A percentile compares a stretch with the other conserved stretches of the same genome.
phyloP scores from a whole-genome alignment of 2,113 vertebrate genomes.

The Mormyrus iriodes region DNA sequence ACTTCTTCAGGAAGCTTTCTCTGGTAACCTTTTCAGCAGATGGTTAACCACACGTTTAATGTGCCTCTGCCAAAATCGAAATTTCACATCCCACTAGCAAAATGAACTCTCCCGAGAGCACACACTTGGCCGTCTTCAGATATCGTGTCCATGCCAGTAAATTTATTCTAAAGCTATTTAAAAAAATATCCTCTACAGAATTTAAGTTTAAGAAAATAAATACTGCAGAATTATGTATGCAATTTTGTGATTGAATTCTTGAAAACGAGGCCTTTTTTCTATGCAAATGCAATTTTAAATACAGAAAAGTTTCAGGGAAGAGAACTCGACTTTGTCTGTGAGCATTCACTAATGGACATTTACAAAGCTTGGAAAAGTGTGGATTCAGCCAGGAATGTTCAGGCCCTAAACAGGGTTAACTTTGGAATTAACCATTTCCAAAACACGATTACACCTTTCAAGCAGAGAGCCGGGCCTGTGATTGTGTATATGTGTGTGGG shows the following conservation, averaged over 20 bases:
- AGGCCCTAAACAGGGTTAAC: neutral
- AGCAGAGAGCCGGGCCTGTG: neutral
- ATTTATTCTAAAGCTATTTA: constrained; percentile 52
- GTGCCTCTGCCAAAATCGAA: constrained; percentile 77
- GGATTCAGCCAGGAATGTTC: neutral
- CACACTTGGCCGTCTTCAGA: constrained; percentile 78
- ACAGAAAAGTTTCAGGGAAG: neutral
- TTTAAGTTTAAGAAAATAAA: constrained; percentile 4
- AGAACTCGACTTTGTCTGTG: neutral
- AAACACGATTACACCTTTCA: neutral
- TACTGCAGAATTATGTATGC: neutral
- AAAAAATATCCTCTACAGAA: constrained; percentile 16
- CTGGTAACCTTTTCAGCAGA: constrained; percentile 63
- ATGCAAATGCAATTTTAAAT: neutral
- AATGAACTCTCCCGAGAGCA: constrained; percentile 86
- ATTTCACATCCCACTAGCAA: constrained; percentile 73
- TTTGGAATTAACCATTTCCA: neutral
- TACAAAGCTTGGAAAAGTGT: neutral
- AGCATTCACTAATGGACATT: neutral
- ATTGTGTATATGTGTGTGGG: neutral
- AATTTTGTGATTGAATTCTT: neutral
- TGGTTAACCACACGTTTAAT: constrained; percentile 78
- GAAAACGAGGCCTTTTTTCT: neutral
- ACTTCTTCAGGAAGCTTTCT: constrained; percentile 48
- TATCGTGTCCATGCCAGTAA: constrained; percentile 65